Percentiles rank a stretch among this genome's conserved stretches.
These are phyloP conservation scores for Astropecten irregularis DNA, from an alignment of 53 echinoderm and acorn worm species.

Conservation along the genomic window DNA sequence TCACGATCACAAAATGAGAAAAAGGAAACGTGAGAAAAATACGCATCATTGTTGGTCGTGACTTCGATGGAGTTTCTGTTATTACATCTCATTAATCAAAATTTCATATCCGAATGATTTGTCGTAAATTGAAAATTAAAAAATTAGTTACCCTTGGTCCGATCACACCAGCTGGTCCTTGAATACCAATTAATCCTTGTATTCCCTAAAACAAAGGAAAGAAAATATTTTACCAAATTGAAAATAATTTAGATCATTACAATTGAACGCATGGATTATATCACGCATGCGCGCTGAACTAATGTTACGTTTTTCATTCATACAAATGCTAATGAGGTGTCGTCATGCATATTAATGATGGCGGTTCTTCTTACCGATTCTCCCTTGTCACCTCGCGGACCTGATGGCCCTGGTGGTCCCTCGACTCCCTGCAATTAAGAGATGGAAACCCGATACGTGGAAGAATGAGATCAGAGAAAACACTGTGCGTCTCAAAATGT, in stretches of 20 bases:
- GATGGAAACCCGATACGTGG: no score
- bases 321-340: no score
- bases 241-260: no score
- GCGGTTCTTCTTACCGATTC: background rate
- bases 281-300: no score
- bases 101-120: background rate
- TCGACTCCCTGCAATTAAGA: conserved; percentile 28
- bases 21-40: background rate
- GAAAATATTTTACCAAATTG: background rate
- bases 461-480: no score
- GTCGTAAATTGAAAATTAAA: background rate
- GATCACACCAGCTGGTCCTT: conserved; percentile 54
- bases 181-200: conserved; percentile 61
- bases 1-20: background rate
- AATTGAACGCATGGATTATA: no score
- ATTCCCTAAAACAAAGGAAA: conserved; percentile 47
- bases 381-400: conserved; percentile 57
- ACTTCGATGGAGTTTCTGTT: no score
- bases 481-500: no score
- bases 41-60: no score
- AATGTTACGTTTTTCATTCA: no score
- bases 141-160: conserved; percentile 65
- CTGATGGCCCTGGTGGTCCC: conserved; percentile 45
- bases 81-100: no score
- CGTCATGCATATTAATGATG: no score